These are phyloP conservation scores for Aphelocoma coerulescens DNA, from an alignment of 2,113 vertebrate genomes.

Conservation along the genomic window DNA sequence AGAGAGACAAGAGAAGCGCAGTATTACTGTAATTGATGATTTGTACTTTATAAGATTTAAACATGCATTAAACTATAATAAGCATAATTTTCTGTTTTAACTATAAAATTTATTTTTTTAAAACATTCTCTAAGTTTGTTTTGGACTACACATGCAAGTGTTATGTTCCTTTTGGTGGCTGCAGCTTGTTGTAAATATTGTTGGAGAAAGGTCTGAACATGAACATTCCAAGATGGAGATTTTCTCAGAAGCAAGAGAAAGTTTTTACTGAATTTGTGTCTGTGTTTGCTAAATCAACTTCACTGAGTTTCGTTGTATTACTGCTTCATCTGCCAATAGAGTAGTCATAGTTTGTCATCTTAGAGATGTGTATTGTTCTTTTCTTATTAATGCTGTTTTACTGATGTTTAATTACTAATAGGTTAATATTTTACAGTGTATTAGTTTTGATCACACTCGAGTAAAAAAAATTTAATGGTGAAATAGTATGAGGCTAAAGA, in stretches of 20 bases:
- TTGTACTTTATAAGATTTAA: not conserved
- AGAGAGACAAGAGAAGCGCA: not conserved
- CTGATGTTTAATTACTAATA: not conserved
- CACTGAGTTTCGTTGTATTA: not conserved
- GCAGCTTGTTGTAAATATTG: not conserved
- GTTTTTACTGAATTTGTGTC: not conserved
- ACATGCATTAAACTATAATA: not conserved
- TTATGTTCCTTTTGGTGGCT: not conserved
- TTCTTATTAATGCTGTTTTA: not conserved
- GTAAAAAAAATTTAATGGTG: not conserved
- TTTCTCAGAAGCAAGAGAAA: not conserved
- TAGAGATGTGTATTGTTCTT: not conserved
- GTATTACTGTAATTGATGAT: not conserved
- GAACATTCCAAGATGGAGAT: not conserved
- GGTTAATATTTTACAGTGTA: fast-evolving
- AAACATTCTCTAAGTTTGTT: not conserved
- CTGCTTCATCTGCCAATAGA: not conserved
- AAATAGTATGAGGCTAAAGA: not conserved
- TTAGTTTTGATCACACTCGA: not conserved
- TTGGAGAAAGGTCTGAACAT: not conserved
- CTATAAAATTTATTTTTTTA: not conserved
- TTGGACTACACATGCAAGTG: not conserved
- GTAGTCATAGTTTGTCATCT: not conserved
- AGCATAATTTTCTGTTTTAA: not conserved
- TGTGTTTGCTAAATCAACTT: not conserved